phyloP scores from a whole-genome alignment of 2,888 invertebrate species.

The Kryphioiulus occultus region DNA sequence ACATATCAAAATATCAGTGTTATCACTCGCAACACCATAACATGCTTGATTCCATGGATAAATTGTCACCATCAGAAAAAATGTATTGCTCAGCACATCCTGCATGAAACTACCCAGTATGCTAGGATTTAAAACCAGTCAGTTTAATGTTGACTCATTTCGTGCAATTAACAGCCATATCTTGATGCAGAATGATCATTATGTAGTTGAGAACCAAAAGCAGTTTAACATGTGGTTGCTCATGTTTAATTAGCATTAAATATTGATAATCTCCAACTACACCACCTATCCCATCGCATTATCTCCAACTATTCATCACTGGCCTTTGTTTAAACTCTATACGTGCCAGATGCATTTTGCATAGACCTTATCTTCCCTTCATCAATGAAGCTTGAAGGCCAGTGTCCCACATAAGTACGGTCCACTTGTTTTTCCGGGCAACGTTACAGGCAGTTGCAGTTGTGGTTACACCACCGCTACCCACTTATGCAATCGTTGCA shows the following conservation, averaged over 20 bases:
- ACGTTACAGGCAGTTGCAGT: not conserved
- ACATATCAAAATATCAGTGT: no score
- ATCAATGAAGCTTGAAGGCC: constrained; percentile 31
- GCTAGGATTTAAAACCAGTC: not conserved
- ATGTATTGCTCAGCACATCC: no score
- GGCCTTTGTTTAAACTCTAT: not conserved
- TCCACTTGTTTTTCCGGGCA: constrained; percentile 22
- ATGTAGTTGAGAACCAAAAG: not conserved
- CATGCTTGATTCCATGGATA: no score
- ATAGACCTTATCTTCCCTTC: not conserved
- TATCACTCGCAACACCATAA: no score
- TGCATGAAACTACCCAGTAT: no score
- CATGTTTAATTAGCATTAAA: not conserved
- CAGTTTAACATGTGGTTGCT: not conserved
- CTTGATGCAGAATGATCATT: not conserved
- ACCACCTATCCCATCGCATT: not conserved
- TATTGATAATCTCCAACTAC: not conserved
- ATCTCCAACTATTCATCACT: not conserved
- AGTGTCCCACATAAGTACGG: constrained; percentile 20
- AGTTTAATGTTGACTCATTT: no score
- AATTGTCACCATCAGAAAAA: no score
- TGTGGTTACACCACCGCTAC: constrained; percentile 16
- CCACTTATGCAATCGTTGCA: constrained; percentile 16
- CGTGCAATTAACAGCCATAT: no score
- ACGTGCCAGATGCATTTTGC: not conserved